Conservation (phyloP, 1,140 invertebrate genomes). For the Matsumurasca onukii region DNA sequence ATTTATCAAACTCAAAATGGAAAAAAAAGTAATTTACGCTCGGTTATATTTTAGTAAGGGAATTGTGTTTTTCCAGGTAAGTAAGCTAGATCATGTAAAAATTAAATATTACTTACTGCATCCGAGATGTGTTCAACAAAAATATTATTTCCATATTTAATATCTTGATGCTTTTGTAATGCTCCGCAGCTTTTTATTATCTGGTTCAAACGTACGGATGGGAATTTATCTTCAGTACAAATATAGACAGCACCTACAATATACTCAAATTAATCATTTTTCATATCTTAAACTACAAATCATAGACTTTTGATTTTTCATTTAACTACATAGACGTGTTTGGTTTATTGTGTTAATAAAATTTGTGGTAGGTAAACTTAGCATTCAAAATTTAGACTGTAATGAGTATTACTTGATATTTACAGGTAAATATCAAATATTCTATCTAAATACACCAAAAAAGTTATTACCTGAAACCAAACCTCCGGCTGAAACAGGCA, state of each 20-base stretch:
- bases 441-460: too few species aligned
- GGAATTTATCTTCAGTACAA: slow-evolving; percentile 74
- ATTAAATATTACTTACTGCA: slow-evolving; percentile 50
- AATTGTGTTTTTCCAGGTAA: background rate
- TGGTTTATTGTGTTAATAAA: too few species aligned
- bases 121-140: slow-evolving; percentile 61
- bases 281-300: too few species aligned
- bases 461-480: slow-evolving; percentile 52
- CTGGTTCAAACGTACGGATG: slow-evolving; percentile 63
- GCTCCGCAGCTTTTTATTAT: slow-evolving; percentile 44
- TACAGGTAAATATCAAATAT: too few species aligned
- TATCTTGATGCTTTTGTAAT: slow-evolving; percentile 39
- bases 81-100: background rate
- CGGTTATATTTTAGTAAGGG: too few species aligned
- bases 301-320: too few species aligned
- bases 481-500: slow-evolving; percentile 50
- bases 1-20: background rate
- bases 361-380: too few species aligned
- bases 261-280: too few species aligned
- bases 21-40: background rate
- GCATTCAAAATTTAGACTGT: too few species aligned
- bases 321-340: too few species aligned
- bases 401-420: too few species aligned
- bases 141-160: slow-evolving; percentile 53
- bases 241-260: slow-evolving; percentile 66